These are phyloP conservation scores for Eira barbara DNA, from an alignment of 2,113 vertebrate species.

Conservation along the genomic window DNA sequence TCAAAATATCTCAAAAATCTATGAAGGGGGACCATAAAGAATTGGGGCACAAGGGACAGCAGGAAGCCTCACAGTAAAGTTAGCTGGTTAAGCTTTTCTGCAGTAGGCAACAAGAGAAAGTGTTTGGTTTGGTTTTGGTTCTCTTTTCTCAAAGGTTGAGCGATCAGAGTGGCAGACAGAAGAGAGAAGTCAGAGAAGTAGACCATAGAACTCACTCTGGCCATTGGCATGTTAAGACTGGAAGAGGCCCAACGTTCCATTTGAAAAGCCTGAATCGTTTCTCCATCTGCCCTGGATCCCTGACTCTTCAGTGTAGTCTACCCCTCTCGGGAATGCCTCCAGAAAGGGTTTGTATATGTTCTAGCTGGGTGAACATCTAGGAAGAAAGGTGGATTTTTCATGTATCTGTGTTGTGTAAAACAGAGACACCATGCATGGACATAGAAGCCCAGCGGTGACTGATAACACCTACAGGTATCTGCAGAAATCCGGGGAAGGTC, in stretches of 20 bases:
- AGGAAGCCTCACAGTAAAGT: not conserved
- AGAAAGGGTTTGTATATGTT: not conserved
- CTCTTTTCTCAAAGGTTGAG: not conserved
- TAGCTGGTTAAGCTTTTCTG: not conserved
- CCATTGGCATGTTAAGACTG: not conserved
- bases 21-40: not conserved
- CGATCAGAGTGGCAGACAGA: not conserved
- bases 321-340: not conserved
- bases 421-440: not conserved
- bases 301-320: not conserved
- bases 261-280: not conserved
- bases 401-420: not conserved
- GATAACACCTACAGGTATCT: not conserved
- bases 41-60: not conserved
- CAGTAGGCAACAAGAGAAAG: not conserved
- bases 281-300: not conserved
- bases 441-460: not conserved
- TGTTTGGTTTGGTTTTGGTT: not conserved
- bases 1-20: not conserved
- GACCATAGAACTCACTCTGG: not conserved
- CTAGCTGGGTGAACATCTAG: not conserved
- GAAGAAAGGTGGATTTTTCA: not conserved
- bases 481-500: not conserved
- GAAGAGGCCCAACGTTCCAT: not conserved
- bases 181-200: not conserved